Base-by-base conservation (phyloP, 2,797 vertebrate genomes). In the Momotus momota region DNA sequence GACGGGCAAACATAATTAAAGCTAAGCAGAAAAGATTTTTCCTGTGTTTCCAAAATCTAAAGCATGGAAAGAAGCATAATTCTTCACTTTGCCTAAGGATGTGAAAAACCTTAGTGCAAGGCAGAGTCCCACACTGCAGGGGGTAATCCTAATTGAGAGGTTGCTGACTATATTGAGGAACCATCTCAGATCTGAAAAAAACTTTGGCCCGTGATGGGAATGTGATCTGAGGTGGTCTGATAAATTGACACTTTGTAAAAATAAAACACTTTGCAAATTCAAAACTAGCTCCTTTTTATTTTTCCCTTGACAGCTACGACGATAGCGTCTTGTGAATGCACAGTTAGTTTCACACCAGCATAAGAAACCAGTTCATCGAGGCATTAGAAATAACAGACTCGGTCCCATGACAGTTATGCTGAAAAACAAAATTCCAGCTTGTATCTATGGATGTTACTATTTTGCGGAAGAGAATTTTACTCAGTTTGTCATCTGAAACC, bases 401-500 rank as follows among this genome's bases (percentile, higher is more conserved):
- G 49, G 43, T 87, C 57, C 33, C 29, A 19, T 35, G 70, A 65
- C 22, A 52, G 25, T 90, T 89, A 58, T 14, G 19, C 38, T 79
- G 74, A 89, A 92, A 91, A 90, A 57, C 35, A 69, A 84, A 79
- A 60, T 75, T 91, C 40, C 74, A 77, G 33, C 74, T 81, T 0
- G 0, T 79, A 74, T 91, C 54, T 94, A 14, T 60, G 78, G 33
- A 45, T 95, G 58, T 60, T 87, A 87, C 84, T 86, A 88, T 71
- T 73, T 74, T 77, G 35, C 87, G 55, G 88, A 88, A 95, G 65
- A 90, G 9, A 91, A 81, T 90, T 94, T 91, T 88, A 69, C 45
- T 77, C 52, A 16, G 23, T 94, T 91, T 91, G 55, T 43, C 78
- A 65, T 82, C 74, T 91, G 81, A 87, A 90, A 86, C 48, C 48